Base-by-base conservation (phyloP, 1,140 invertebrate genomes). In the Parapsyche elsis region DNA sequence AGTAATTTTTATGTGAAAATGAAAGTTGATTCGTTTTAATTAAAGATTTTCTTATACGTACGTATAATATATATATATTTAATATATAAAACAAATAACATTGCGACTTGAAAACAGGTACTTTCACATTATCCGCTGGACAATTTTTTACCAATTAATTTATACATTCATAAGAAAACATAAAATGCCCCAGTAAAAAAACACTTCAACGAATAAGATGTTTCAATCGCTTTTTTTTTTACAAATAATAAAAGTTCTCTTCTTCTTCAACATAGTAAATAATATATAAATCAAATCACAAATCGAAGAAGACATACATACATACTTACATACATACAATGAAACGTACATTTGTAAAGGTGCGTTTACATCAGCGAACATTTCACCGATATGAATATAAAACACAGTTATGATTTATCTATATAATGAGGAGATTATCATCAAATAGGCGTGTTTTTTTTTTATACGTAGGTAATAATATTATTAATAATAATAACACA, bases 61-160 rank as follows among this genome's bases (percentile, higher is more conserved):
- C 16, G 10, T 5, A 12, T 53, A n/a, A 53, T 53, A 53, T 1
- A 80, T 77, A 79, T 74, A 80, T 80, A 80, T 82, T 77, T 78
- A n/a, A 70, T 74, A 80, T 80, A 82, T 82, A 82, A 82, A 82
- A 82, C 81, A 80, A 82, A 76, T 80, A 82, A 82, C 81, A 82
- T 82, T 80, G 81, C 78, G 81, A 82, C 70, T 78, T 78, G 67
- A 45, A 80, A 80, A 82, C 81, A 82, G 81, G 81, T 82, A 82
- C 81, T 78, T 80, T 64, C 64, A 78, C 21, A 30, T 9, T 67
- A 26, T 67, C 64, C 21, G 64, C 24, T 9, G 7, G 23, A 49
- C 9, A 10, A 14, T 53, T 53, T 53, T 53, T 16, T 46, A 5
- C 12, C 49, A 12, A 53, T 5, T 53, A 53, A 53, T 53, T 53